Evolutionary conservation across 2,888 invertebrate species (phyloP), one percentile per base, ranked within the genome.

Genomic region (Drosophila ustulata): DNA sequence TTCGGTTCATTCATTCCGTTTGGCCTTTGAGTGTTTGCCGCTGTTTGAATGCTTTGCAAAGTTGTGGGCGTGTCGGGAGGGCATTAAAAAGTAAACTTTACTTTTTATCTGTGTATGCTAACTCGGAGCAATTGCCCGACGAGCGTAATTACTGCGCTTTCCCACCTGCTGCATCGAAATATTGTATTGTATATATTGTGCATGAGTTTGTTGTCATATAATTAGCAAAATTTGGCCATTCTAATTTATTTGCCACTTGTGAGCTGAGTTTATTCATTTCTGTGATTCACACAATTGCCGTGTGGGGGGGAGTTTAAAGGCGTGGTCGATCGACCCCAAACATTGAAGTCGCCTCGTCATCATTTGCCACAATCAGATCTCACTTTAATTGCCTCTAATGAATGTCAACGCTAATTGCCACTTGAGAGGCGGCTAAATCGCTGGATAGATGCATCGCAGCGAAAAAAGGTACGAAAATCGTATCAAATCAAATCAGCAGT

Each of bases 391-490:
- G 76, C 71, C 62, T 86, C 81, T 85, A 84, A 84, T 84, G 86
- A 84, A 72, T 88, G 84, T 84, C 84, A 88, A 80, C 78, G 66
- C 80, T 83, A 87, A 87, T 87, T 83, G 87, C 79, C 78, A 70
- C 82, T 88, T 80, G 69, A 74, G 66, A 69, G 72, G 50, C 71
- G 58, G 63, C 78, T 61, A 63, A 69, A 61, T 56, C 55, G 46
- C 45, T 43, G 66, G 41, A 46, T 43, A 43, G 64, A 41, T 66
- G 59, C 50, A 69, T 41, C 55, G 57, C 37, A 1, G n/a, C 37
- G 34, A 62, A 39, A 49, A 65, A 47, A 56, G 46, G 49, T 45
- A 63, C 45, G 39, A 74, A 65, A 66, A 66, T 52, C 23, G 58
- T 69, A 62, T 67, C 52, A 65, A 66, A 64, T 56, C 63, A 66